phyloP scores from a whole-genome alignment of 1,140 invertebrate species.

The Daktulosphaira vitifoliae region DNA sequence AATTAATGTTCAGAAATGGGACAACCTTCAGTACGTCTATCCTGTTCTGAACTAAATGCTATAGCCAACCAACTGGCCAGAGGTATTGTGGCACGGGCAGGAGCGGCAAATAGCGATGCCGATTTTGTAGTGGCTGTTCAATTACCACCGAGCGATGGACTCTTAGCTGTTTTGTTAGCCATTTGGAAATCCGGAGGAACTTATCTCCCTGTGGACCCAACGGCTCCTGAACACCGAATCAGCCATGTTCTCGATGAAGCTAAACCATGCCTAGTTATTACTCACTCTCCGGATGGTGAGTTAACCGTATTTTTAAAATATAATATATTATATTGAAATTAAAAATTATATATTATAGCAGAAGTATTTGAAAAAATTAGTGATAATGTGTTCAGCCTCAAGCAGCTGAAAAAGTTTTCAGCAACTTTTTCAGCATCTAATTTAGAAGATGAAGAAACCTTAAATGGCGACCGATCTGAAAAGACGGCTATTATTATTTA shows the following conservation, averaged over 20 bases:
- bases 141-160: constrained; percentile 61
- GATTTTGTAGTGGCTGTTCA: constrained; percentile 64
- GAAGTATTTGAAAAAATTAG: constrained; percentile 40
- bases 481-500: constrained; percentile 68
- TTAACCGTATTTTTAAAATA: background rate
- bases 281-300: constrained; percentile 45
- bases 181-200: constrained; percentile 72
- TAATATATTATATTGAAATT: background rate
- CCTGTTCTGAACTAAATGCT: constrained; percentile 52
- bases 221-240: constrained; percentile 62
- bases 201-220: constrained; percentile 70
- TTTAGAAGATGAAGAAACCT: constrained; percentile 39
- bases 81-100: constrained; percentile 45
- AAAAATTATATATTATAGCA: background rate
- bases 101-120: constrained; percentile 50
- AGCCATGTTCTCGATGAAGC: constrained; percentile 68
- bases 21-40: constrained; percentile 41
- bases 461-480: constrained; percentile 31
- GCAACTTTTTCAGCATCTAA: constrained; percentile 42
- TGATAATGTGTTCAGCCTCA: constrained; percentile 44
- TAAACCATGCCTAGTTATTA: constrained; percentile 58
- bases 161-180: constrained; percentile 59
- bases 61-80: constrained; percentile 53
- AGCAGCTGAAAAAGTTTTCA: constrained; percentile 46
- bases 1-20: constrained; percentile 20